phyloP scores from a whole-genome alignment of 2,113 vertebrate species.

The Phyllopteryx taeniolatus region DNA sequence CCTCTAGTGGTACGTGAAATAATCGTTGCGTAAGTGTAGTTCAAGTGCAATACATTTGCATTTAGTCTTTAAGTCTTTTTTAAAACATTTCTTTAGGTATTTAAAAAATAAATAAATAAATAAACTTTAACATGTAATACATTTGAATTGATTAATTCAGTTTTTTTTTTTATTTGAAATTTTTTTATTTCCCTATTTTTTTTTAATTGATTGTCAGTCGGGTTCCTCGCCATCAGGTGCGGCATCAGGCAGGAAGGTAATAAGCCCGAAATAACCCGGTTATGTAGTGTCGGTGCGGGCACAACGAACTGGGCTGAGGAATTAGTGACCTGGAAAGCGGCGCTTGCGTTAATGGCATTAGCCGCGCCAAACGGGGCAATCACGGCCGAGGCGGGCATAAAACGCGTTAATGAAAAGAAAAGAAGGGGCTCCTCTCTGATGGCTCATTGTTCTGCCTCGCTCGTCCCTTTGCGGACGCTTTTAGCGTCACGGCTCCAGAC shows the following conservation, averaged over 20 bases:
- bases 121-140: too few species aligned
- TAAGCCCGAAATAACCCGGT: not conserved
- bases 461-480: not conserved
- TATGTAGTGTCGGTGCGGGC: not conserved
- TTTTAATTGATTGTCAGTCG: not conserved
- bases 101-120: too few species aligned
- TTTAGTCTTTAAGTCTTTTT: too few species aligned
- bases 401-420: not conserved
- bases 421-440: not conserved
- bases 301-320: not conserved
- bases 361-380: not conserved
- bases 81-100: too few species aligned
- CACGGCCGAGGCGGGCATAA: not conserved
- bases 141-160: too few species aligned
- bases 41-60: too few species aligned
- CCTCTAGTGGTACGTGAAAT: too few species aligned
- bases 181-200: not conserved
- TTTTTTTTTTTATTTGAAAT: too few species aligned
- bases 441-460: not conserved
- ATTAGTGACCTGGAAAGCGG: not conserved
- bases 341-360: not conserved
- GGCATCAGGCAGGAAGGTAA: not conserved
- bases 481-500: not conserved
- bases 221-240: not conserved
- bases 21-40: too few species aligned